Percentiles rank a stretch among this genome's conserved stretches.
These are phyloP conservation scores for Eristalis tenax DNA, from an alignment of 2,888 invertebrate genomes.

Conservation along the genomic window DNA sequence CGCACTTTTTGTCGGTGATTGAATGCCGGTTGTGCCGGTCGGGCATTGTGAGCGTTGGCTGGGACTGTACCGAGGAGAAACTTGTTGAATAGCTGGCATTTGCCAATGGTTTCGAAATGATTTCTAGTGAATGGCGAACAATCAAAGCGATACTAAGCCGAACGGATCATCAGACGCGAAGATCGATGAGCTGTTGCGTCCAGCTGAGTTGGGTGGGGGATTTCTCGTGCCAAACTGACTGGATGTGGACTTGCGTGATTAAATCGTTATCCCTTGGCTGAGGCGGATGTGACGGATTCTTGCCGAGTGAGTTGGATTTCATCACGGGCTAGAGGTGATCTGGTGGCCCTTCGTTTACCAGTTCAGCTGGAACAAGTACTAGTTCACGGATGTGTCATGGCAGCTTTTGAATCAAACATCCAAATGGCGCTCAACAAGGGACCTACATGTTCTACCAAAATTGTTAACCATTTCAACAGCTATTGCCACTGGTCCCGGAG, in stretches of 20 bases:
- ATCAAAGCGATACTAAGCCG: background rate
- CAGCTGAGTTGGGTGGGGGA: background rate
- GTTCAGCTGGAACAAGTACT: too few species aligned
- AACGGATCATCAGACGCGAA: background rate
- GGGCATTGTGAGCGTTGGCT: background rate
- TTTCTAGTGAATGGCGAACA: background rate
- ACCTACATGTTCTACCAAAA: too few species aligned
- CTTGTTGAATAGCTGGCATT: conserved; percentile 56
- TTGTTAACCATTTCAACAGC: too few species aligned
- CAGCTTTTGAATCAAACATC: too few species aligned
- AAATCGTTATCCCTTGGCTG: background rate
- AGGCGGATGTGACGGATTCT: background rate
- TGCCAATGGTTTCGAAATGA: background rate
- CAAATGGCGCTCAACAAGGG: too few species aligned
- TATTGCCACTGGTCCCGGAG: too few species aligned
- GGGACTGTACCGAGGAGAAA: conserved; percentile 53
- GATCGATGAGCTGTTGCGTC: background rate
- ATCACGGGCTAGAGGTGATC: too few species aligned
- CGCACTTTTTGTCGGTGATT: conserved; percentile 21
- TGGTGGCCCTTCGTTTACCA: too few species aligned
- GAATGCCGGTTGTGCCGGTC: background rate
- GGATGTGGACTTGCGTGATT: background rate
- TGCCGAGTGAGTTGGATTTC: background rate
- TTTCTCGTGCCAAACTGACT: background rate
- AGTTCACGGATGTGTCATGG: too few species aligned